Evolutionary conservation across 2,888 invertebrate genomes (phyloP).

Genomic region (Ichneumon xanthorius): DNA sequence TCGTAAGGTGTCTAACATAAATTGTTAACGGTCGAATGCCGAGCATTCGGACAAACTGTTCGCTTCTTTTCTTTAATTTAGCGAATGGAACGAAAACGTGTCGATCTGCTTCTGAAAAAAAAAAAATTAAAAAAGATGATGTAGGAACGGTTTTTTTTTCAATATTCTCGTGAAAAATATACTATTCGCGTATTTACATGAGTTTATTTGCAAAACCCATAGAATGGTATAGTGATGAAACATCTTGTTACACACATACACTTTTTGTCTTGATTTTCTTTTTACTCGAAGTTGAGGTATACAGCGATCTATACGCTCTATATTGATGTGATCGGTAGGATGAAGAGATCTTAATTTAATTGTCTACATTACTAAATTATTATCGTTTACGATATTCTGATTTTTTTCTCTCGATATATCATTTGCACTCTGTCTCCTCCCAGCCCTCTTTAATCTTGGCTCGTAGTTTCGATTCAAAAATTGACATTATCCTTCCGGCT

Average conservation of each 20-base stretch:
- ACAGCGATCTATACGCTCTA: slow-evolving; percentile 60
- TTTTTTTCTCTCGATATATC: slow-evolving; percentile 30
- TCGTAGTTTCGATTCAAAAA: slow-evolving; percentile 32
- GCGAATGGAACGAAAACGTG: not conserved
- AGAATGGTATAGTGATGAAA: slow-evolving; percentile 57
- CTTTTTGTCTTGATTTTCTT: slow-evolving; percentile 56
- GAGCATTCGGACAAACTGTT: not conserved
- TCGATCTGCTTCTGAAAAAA: slow-evolving; percentile 22
- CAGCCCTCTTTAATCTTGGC: not conserved
- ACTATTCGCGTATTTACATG: slow-evolving; percentile 65
- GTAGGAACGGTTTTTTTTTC: slow-evolving; percentile 38
- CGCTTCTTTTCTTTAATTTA: not conserved
- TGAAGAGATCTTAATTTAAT: slow-evolving; percentile 61
- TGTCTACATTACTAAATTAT: slow-evolving; percentile 62
- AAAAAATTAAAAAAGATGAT: not conserved
- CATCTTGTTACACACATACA: slow-evolving; percentile 61
- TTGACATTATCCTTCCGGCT: slow-evolving; percentile 24
- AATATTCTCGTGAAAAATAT: slow-evolving; percentile 50
- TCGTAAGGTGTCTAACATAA: not conserved
- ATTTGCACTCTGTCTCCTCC: slow-evolving; percentile 55
- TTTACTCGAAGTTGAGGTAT: slow-evolving; percentile 58
- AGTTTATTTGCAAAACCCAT: slow-evolving; percentile 66
- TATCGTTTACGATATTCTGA: slow-evolving; percentile 60
- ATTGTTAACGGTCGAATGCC: not conserved
- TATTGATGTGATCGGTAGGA: slow-evolving; percentile 43